Evolutionary conservation across 2,113 vertebrate species (phyloP).

Genomic region (Oenanthe oenanthe): DNA sequence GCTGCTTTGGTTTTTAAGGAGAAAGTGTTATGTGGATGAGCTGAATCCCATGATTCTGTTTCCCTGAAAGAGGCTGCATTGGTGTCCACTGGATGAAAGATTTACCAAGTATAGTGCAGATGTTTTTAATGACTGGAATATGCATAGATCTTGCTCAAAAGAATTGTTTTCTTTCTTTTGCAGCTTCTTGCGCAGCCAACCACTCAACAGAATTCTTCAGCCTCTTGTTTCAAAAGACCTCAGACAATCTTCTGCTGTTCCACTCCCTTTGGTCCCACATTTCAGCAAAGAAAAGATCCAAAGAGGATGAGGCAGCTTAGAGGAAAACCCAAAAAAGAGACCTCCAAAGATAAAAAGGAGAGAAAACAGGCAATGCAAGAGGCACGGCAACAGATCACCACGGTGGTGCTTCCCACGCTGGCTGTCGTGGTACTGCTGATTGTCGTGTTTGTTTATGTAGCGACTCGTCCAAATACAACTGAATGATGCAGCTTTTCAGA

Average conservation of each 20-base stretch:
- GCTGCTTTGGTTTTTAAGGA: neutral
- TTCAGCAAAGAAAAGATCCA: neutral
- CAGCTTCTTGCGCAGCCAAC: neutral
- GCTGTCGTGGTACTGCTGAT: conserved; percentile 89
- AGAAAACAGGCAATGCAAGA: conserved; percentile 97
- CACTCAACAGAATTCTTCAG: neutral
- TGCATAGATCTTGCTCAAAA: neutral
- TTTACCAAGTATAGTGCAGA: neutral
- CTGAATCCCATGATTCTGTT: neutral
- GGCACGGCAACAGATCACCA: conserved; percentile 92
- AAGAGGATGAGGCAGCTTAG: conserved; percentile 93
- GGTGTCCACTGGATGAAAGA: neutral
- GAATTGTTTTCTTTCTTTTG: neutral
- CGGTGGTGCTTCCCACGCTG: conserved; percentile 91
- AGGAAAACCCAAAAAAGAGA: conserved; percentile 97
- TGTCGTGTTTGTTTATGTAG: conserved; percentile 93
- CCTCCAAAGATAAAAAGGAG: conserved; percentile 96
- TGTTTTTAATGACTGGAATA: neutral
- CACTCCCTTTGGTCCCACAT: neutral
- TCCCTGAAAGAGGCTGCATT: neutral
- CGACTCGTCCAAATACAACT: conserved; percentile 86
- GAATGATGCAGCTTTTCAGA: conserved; percentile 74
- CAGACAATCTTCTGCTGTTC: neutral
- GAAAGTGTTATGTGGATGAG: neutral
- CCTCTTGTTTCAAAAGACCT: neutral